Evolutionary conservation across 2,888 invertebrate genomes (phyloP).

Genomic region (Drosophila affinis): DNA sequence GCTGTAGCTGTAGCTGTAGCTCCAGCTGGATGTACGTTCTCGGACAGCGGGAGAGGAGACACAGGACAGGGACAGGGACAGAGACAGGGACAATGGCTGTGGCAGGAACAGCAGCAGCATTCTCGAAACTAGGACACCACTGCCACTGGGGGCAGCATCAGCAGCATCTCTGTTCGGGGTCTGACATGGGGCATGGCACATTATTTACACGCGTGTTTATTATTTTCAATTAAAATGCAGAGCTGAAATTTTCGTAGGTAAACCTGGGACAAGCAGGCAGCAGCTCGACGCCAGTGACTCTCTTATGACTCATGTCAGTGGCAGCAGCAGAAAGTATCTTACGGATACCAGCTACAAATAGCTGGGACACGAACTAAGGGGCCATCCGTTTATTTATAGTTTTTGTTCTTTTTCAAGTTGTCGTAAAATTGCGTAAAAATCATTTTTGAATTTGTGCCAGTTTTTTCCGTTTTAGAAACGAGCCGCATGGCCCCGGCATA

Average conservation of each 20-base stretch:
- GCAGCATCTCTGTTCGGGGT: neutral
- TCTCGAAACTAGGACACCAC: constrained; percentile 43
- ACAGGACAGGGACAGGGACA: neutral
- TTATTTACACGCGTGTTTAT: constrained; percentile 78
- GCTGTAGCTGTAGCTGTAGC: constrained; percentile 32
- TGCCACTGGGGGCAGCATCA: constrained; percentile 6
- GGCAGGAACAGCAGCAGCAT: constrained; percentile 22
- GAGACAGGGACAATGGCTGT: constrained; percentile 26
- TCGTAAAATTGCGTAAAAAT: constrained; percentile 79
- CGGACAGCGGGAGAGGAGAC: constrained; percentile 30
- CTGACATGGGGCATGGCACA: constrained; percentile 58
- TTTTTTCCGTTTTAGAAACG: constrained; percentile 56
- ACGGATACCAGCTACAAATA: constrained; percentile 62
- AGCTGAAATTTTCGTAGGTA: constrained; percentile 65
- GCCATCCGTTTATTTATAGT: constrained; percentile 69
- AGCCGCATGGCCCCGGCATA: constrained; percentile 17
- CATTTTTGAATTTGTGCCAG: constrained; percentile 79
- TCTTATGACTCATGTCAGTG: constrained; percentile 61
- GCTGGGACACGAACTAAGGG: constrained; percentile 56
- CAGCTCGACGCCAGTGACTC: constrained; percentile 8
- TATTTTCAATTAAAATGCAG: constrained; percentile 75
- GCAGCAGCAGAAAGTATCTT: constrained; percentile 55
- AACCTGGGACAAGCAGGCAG: constrained; percentile 45
- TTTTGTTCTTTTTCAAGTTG: constrained; percentile 65
- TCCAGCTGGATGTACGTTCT: constrained; percentile 57